Evolutionary conservation across 2,888 invertebrate species (phyloP).

Genomic region (Euproctis similis): DNA sequence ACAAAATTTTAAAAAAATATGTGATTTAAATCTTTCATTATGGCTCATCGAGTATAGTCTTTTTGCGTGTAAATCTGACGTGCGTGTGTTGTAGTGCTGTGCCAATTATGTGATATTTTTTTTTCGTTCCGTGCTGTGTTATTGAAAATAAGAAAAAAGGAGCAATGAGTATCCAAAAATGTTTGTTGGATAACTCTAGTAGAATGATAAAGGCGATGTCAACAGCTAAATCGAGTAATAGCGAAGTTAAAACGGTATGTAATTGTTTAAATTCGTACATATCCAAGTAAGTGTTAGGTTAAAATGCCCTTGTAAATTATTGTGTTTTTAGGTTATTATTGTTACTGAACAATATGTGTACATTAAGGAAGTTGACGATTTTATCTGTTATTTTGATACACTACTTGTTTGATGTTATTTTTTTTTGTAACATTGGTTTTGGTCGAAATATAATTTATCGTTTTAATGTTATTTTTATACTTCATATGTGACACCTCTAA

Average conservation of each 20-base stretch:
- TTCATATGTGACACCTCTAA: no score
- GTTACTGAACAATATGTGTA: conserved; percentile 19
- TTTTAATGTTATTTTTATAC: no score
- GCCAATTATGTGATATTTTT: conserved; percentile 57
- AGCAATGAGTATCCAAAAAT: conserved; percentile 72
- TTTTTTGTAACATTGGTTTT: no score
- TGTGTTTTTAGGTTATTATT: conserved; percentile 26
- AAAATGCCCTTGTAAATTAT: no score
- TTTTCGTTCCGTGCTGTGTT: conserved; percentile 42
- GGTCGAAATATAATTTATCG: no score
- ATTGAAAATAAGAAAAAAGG: conserved; percentile 39
- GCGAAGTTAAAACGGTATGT: conserved; percentile 66
- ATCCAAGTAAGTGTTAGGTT: no score
- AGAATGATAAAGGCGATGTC: conserved; percentile 74
- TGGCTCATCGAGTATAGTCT: no score
- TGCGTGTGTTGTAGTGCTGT: conserved; percentile 45
- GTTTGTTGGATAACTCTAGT: conserved; percentile 70
- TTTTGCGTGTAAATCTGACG: conserved; percentile 38
- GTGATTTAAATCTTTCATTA: no score
- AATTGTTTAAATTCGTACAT: no score
- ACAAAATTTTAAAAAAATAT: conserved; percentile 45
- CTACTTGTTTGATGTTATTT: no score
- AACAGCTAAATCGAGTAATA: conserved; percentile 56
- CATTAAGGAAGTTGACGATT: no score
- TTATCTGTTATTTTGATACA: no score